Evolutionary conservation across 2,113 vertebrate species (phyloP).

Genomic region (Chaetodon trifascialis): DNA sequence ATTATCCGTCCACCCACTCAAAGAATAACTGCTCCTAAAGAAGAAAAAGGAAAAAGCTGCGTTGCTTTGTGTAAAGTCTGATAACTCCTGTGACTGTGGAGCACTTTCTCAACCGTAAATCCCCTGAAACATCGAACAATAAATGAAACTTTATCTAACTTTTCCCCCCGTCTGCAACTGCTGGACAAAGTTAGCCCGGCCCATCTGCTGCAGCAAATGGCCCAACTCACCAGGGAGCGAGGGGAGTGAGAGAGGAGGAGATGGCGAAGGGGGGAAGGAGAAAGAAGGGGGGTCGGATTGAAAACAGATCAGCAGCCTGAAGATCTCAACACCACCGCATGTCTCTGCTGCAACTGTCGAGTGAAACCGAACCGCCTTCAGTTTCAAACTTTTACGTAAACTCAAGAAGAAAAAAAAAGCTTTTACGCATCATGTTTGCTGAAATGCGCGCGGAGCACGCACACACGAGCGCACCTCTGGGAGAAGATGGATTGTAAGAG

Average conservation of each 20-base stretch:
- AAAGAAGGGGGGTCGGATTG: constrained; percentile 73
- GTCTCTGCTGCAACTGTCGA: constrained; percentile 67
- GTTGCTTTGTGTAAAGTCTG: no score
- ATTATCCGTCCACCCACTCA: constrained; percentile 41
- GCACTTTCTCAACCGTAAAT: constrained; percentile 9
- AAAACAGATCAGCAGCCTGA: constrained; percentile 84
- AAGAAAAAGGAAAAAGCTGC: no score
- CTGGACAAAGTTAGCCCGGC: constrained; percentile 79
- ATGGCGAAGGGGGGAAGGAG: constrained; percentile 51
- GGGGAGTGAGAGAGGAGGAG: constrained; percentile 62
- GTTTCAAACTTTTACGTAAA: constrained; percentile 36
- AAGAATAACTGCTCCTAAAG: not conserved
- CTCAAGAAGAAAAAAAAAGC: not conserved
- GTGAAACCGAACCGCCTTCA: constrained; percentile 52
- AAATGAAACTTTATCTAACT: constrained; percentile 76
- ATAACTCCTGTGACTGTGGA: not conserved
- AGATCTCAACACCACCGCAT: constrained; percentile 78
- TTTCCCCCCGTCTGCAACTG: constrained; percentile 50
- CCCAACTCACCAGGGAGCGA: constrained; percentile 78
- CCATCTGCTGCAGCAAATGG: constrained; percentile 85
- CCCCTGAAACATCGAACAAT: constrained; percentile 59
- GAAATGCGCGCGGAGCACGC: constrained; percentile 53
- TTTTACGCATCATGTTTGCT: constrained; percentile 40
- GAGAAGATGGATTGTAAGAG: constrained; percentile 80
- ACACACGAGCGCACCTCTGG: constrained; percentile 33